These are phyloP conservation scores for Cardiocondyla obscurior DNA, from an alignment of 1,140 invertebrate genomes.

Conservation along the genomic window DNA sequence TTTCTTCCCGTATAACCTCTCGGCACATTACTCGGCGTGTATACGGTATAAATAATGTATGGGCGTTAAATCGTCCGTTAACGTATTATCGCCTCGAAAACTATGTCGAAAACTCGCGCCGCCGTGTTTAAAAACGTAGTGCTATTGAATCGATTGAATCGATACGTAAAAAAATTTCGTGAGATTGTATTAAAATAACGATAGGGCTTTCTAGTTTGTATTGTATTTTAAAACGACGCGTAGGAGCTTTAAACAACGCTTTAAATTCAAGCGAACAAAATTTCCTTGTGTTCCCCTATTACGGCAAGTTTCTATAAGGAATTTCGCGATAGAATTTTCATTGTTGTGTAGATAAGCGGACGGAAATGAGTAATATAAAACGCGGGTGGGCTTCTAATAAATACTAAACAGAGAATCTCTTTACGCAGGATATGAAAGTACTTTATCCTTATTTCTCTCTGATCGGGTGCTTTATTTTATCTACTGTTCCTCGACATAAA, in stretches of 20 bases:
- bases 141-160: constrained; percentile 47
- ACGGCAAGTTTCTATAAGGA: background rate
- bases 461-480: background rate
- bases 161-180: constrained; percentile 12
- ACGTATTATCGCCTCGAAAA: constrained; percentile 66
- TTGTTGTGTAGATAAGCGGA: background rate
- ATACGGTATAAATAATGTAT: constrained; percentile 65
- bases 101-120: constrained; percentile 40
- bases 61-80: constrained; percentile 69
- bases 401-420: background rate
- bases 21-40: constrained; percentile 23
- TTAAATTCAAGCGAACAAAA: background rate
- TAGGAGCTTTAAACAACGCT: background rate
- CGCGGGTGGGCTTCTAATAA: background rate
- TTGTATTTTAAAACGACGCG: background rate
- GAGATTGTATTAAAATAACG: background rate
- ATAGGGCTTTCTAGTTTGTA: background rate
- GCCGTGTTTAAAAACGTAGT: constrained; percentile 5
- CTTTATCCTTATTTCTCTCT: background rate
- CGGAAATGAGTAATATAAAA: background rate
- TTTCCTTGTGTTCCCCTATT: background rate
- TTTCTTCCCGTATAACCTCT: constrained; percentile 39
- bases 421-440: constrained; percentile 29
- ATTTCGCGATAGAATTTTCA: background rate
- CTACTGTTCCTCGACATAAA: constrained; percentile 22